These are phyloP conservation scores for Gephyroberyx darwinii DNA, from an alignment of 2,797 vertebrate species.

Conservation along the genomic window DNA sequence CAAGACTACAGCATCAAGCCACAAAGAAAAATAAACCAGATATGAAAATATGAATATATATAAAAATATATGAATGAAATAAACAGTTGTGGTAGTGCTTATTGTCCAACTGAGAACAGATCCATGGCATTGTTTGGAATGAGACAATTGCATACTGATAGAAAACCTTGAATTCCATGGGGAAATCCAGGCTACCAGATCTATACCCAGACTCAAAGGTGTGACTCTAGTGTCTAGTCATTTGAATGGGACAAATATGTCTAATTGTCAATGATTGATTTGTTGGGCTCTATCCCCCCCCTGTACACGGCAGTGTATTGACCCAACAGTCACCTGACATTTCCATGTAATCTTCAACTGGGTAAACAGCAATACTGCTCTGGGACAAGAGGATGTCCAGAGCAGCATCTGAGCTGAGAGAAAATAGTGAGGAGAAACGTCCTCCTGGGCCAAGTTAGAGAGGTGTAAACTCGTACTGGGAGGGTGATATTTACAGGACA, in stretches of 20 bases:
- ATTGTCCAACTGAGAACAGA: background rate
- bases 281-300: conserved; percentile 52
- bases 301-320: conserved; percentile 62
- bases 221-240: conserved; percentile 55
- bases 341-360: conserved; percentile 72
- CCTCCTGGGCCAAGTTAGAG: conserved; percentile 27
- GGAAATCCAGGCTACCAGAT: conserved; percentile 65
- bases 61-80: background rate
- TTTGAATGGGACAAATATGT: conserved; percentile 69
- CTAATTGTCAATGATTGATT: conserved; percentile 80
- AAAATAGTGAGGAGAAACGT: conserved; percentile 33
- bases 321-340: conserved; percentile 76
- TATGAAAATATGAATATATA: no score
- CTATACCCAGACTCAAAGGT: conserved; percentile 59
- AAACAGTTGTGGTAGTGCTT: background rate
- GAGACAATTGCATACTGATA: conserved; percentile 24
- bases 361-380: conserved; percentile 60
- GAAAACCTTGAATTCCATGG: conserved; percentile 39
- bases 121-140: conserved; percentile 25
- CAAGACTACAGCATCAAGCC: conserved; percentile 20
- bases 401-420: conserved; percentile 42
- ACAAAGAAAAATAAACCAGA: background rate
- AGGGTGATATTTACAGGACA: conserved; percentile 68
- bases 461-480: conserved; percentile 57
- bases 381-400: conserved; percentile 28